Base-by-base conservation (phyloP, 2,113 vertebrate genomes). In the Dermatemys mawii region DNA sequence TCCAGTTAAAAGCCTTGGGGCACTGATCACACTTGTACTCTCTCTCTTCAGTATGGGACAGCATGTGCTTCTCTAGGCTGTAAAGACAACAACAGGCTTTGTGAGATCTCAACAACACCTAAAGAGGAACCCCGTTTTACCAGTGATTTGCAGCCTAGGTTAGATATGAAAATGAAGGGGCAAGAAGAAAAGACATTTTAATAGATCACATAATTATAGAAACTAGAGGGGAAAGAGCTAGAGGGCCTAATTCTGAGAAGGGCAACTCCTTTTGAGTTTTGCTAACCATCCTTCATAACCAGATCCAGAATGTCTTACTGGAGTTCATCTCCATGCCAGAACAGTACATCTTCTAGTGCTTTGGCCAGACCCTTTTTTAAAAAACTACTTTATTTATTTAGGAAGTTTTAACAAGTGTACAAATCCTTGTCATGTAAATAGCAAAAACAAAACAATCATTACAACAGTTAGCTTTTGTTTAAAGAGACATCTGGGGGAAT, bases 1-100 rank as follows among this genome's bases (percentile, higher is more conserved):
- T 98, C 98, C 98, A 99, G 98, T 99, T 99, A 96, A 99, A 99
- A 26, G 98, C 98, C 93, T 99, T 99, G 94, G 98, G 98, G 89
- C 98, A 99, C 96, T 99, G 99, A 97, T 99, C 99, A 84, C 99
- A 99, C 97, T 99, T 99, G 93, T 99, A 99, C 96, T 99, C 99
- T 96, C 98, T 97, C 96, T 99, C 99, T 95, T 99, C 99, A 0
- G 99, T 99, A 98, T 99, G 99, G 5, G 99, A 99, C 95, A 99
- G 97, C 96, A 98, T 98, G 97, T 99, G 99, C 93, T 99, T 98
- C 97, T 99, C 99, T 98, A 99, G 98, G 97, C 99, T 99, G 98
- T 57, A 54, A 96, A 95, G 94, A 97, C 14, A 98, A 94, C 75
- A 98, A 94, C 76, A 94, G 84, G 87, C 88, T 96, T 88, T 73